Evolutionary conservation across 2,888 invertebrate species (phyloP), one percentile per base, ranked within the genome.

Genomic region (Drosophila demipolita): DNA sequence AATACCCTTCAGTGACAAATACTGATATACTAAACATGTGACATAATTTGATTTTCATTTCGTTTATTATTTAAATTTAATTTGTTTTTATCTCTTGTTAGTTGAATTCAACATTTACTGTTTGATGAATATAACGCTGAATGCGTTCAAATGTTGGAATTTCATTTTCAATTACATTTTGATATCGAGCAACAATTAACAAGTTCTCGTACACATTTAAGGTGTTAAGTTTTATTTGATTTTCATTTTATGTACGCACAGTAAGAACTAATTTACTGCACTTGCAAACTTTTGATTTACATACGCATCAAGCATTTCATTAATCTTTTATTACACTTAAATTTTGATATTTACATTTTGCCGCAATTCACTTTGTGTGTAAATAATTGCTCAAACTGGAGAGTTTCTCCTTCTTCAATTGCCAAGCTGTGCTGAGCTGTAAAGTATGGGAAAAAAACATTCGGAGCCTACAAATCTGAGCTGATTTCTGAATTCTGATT

Each of bases 21-120:
- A 89, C 90, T 90, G 91, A 87, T 80, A 89, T 79, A 75, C 85
- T 89, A 82, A 82, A 80, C 88, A 82, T 85, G 85, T 89, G 90
- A 90, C 85, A 89, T 85, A 90, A 89, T 84, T 90, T 83, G 73
- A 84, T 81, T 84, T 89, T 66, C 67, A 59, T 66, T 75, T 83
- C 57, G 63, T 69, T 74, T 38, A 40, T 83, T 82, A 70, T 73
- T 81, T 80, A 63, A 70, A 70, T 70, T 81, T 59, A 71, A 71
- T 67, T 78, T 69, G 53, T 54, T 67, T 82, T 80, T 62, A 50
- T 42, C 66, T 74, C 61, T 64, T 66, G 17, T 78, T 78, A 61
- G 65, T 77, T 65, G 66, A 77, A 73, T 84, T 87, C 73, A 88
- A 87, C 85, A 67, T 12, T 42, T 73, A 61, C 78, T 66, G 79